These are phyloP conservation scores for Morinoia aosen DNA, from an alignment of 2,888 invertebrate species.

Conservation along the genomic window DNA sequence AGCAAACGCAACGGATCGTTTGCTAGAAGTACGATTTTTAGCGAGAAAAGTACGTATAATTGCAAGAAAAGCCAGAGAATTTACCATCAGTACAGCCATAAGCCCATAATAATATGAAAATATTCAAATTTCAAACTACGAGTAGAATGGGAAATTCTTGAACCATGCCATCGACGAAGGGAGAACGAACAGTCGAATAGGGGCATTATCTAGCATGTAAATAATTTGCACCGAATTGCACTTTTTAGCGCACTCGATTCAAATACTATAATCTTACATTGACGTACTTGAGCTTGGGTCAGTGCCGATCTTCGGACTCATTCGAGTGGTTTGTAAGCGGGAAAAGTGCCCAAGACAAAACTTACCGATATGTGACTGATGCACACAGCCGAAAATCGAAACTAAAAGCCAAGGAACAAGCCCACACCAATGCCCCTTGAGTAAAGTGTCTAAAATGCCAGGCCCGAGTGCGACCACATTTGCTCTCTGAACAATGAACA, in stretches of 20 bases:
- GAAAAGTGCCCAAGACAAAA: not conserved
- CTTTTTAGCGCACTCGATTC: not conserved
- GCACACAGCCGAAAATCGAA: not conserved
- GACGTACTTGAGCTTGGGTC: not conserved
- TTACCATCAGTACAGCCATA: not conserved
- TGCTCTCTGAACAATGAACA: not conserved
- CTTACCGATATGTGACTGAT: not conserved
- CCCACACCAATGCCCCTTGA: not conserved
- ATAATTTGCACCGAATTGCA: not conserved
- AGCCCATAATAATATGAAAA: not conserved
- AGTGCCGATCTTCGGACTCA: not conserved
- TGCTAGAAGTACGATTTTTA: not conserved
- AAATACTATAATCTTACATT: not conserved
- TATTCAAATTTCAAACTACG: not conserved
- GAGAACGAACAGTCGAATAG: not conserved
- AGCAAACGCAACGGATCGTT: no score
- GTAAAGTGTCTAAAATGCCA: not conserved
- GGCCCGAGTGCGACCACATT: not conserved
- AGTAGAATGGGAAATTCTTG: not conserved
- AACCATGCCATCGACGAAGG: not conserved
- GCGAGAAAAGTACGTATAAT: not conserved
- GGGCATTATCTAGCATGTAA: not conserved
- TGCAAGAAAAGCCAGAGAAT: not conserved
- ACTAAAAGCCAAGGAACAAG: not conserved
- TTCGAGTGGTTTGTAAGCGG: not conserved